Conservation (phyloP, 2,888 invertebrate species). For the Dryomyza anilis region DNA sequence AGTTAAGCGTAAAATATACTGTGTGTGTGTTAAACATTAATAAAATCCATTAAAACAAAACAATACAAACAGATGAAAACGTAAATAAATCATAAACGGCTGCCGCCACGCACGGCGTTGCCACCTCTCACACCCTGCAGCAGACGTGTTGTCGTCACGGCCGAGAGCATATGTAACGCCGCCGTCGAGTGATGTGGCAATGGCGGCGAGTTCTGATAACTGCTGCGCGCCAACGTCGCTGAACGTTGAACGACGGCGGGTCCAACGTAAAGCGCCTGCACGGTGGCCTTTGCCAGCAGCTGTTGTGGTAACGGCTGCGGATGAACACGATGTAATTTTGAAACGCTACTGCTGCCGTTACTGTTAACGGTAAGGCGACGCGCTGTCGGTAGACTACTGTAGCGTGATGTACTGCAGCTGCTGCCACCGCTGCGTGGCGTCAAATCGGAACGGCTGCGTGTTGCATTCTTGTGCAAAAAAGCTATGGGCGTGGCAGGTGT, state of each 20-base stretch:
- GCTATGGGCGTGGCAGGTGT: constrained; percentile 26
- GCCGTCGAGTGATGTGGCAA: too few species aligned
- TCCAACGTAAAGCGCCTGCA: constrained; percentile 1
- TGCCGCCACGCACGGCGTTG: constrained; percentile 24
- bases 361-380: background rate
- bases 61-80: constrained; percentile 35
- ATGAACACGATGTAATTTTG: constrained; percentile 34
- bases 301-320: constrained; percentile 37
- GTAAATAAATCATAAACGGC: constrained; percentile 38
- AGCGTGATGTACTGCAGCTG: constrained; percentile 1
- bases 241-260: too few species aligned
- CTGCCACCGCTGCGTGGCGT: constrained; percentile 30
- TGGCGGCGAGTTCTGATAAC: background rate
- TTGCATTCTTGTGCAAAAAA: constrained; percentile 20
- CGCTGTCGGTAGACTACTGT: constrained; percentile 19
- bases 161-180: constrained; percentile 31
- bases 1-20: too few species aligned
- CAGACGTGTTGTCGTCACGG: constrained; percentile 33
- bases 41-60: constrained; percentile 16
- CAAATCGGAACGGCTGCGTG: constrained; percentile 39
- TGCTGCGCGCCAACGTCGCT: constrained; percentile 12
- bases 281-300: background rate
- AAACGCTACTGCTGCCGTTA: too few species aligned
- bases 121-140: constrained; percentile 22
- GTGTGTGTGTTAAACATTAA: background rate